Evolutionary conservation across 2,888 invertebrate genomes (phyloP).

Genomic region (Agonopterix alstromeriana): DNA sequence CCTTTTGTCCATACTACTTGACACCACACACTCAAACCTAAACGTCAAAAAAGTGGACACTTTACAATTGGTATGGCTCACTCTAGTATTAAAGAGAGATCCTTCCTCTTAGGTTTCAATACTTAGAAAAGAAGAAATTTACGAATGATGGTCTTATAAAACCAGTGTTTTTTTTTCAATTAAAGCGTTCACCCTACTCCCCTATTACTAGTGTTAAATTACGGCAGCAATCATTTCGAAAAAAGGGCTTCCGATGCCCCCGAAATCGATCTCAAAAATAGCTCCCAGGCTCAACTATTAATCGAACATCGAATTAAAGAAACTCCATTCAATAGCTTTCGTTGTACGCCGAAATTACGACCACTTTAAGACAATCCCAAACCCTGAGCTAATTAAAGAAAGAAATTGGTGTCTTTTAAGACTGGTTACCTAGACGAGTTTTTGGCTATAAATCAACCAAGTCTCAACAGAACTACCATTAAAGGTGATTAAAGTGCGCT

Average conservation of each 20-base stretch:
- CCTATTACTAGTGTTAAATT: too few relatives aligned
- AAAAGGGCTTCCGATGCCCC: conserved; percentile 4
- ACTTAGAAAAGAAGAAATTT: too few relatives aligned
- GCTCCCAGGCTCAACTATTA: conserved; percentile 4
- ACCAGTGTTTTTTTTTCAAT: too few relatives aligned
- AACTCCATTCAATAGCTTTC: conserved; percentile 13
- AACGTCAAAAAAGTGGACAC: too few relatives aligned
- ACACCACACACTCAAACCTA: too few relatives aligned
- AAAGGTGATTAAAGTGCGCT: conserved; percentile 56
- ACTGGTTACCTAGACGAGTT: conserved; percentile 8
- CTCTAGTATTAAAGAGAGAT: too few relatives aligned
- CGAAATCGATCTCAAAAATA: conserved; percentile 8
- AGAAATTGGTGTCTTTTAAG: not conserved
- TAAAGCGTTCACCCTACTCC: too few relatives aligned
- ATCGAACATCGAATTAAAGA: conserved; percentile 3
- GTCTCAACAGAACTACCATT: conserved; percentile 45
- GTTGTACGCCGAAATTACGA: conserved; percentile 12
- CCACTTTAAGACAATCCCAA: conserved; percentile 3
- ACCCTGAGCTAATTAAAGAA: not conserved
- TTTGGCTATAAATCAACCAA: conserved; percentile 48
- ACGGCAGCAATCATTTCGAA: not conserved
- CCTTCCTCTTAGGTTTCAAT: too few relatives aligned
- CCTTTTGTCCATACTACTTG: too few relatives aligned
- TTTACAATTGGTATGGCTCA: too few relatives aligned
- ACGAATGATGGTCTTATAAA: too few relatives aligned